A percentile compares a stretch with the other conserved stretches of the same genome.
phyloP scores from a whole-genome alignment of 2,797 vertebrate species.

The Botia kubotai region DNA sequence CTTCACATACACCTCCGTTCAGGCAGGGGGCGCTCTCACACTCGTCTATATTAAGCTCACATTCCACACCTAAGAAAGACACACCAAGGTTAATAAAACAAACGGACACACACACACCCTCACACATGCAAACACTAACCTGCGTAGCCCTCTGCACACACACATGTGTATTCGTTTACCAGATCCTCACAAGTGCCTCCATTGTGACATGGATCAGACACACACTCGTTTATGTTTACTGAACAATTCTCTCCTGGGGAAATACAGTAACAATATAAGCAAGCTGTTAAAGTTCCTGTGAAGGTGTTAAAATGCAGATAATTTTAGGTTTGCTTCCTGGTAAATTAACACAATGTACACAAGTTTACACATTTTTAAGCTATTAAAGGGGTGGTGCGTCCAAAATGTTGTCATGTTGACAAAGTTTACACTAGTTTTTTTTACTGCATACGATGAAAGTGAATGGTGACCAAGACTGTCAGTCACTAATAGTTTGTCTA shows the following conservation, averaged over 20 bases:
- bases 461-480: too few relatives aligned
- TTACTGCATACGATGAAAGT: too few relatives aligned
- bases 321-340: too few relatives aligned
- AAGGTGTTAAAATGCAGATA: too few relatives aligned
- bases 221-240: conserved; percentile 86
- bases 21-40: conserved; percentile 88
- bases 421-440: too few relatives aligned
- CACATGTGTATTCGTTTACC: conserved; percentile 81
- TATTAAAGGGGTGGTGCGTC: too few relatives aligned
- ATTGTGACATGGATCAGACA: conserved; percentile 85
- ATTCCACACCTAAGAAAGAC: conserved; percentile 79
- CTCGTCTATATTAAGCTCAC: conserved; percentile 87
- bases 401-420: too few relatives aligned
- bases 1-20: conserved; percentile 87
- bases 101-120: background rate
- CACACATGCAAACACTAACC: conserved; percentile 72
- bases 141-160: conserved; percentile 82
- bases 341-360: too few relatives aligned
- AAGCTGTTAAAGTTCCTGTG: background rate
- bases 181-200: conserved; percentile 83
- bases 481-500: too few relatives aligned
- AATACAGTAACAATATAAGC: background rate
- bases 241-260: conserved; percentile 86
- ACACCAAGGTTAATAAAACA: conserved; percentile 1
- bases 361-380: too few relatives aligned